Percentiles rank a stretch among this genome's conserved stretches.
Evolutionary conservation across 2,888 invertebrate species (phyloP).

Genomic region (Portevinia maculata): DNA sequence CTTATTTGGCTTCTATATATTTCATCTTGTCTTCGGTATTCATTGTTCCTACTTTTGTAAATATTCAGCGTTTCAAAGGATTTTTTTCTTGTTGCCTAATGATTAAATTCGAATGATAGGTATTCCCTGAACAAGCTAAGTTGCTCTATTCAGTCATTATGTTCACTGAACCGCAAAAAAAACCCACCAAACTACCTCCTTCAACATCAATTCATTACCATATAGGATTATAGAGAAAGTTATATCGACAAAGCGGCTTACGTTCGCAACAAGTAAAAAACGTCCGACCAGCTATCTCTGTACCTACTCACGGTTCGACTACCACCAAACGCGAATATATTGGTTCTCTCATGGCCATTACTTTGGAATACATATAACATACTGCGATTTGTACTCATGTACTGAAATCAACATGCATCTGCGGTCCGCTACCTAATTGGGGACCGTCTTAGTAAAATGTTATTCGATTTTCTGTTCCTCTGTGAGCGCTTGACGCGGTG

Average conservation of each 20-base stretch:
- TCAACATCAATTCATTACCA: slow-evolving; percentile 56
- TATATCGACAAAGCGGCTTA: slow-evolving; percentile 67
- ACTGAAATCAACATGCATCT: slow-evolving; percentile 59
- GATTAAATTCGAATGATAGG: neutral
- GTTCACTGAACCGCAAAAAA: slow-evolving; percentile 24
- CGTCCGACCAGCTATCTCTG: slow-evolving; percentile 33
- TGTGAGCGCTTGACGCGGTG: slow-evolving; percentile 48
- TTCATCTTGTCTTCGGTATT: too few relatives aligned
- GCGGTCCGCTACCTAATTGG: slow-evolving; percentile 65
- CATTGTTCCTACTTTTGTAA: too few relatives aligned
- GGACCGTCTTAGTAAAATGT: slow-evolving; percentile 64
- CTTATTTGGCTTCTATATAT: too few relatives aligned
- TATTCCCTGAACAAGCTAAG: neutral
- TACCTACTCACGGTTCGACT: slow-evolving; percentile 23
- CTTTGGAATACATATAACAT: slow-evolving; percentile 44
- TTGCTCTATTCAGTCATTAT: slow-evolving; percentile 13
- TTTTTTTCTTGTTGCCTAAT: neutral
- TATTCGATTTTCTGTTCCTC: slow-evolving; percentile 45
- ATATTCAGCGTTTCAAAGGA: too few relatives aligned
- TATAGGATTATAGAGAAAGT: slow-evolving; percentile 65
- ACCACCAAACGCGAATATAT: slow-evolving; percentile 25
- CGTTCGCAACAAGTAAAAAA: slow-evolving; percentile 40
- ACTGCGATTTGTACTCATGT: slow-evolving; percentile 65
- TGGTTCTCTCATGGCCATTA: slow-evolving; percentile 51
- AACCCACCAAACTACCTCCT: slow-evolving; percentile 16